phyloP scores from a whole-genome alignment of 2,113 vertebrate species.

The Gambusia affinis region DNA sequence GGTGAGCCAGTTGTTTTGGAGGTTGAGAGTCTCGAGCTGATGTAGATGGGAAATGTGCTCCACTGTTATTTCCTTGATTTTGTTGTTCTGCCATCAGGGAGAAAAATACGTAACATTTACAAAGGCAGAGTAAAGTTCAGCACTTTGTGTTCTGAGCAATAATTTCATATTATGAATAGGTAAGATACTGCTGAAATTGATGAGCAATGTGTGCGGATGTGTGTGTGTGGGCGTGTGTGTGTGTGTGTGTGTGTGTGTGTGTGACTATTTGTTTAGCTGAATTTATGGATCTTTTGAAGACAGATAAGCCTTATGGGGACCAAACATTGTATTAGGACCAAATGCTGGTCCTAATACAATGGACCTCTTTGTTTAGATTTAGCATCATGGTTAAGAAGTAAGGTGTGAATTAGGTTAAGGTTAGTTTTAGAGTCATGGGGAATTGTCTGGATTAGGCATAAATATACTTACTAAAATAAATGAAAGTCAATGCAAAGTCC shows the following conservation, averaged over 20 bases:
- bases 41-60: constrained; percentile 90
- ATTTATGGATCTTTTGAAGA: too few relatives aligned
- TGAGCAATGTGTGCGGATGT: not conserved
- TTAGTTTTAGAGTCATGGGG: too few relatives aligned
- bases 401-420: too few relatives aligned
- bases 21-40: constrained; percentile 91
- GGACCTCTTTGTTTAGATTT: too few relatives aligned
- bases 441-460: too few relatives aligned
- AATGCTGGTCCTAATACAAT: too few relatives aligned
- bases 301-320: too few relatives aligned
- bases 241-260: not conserved
- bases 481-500: too few relatives aligned
- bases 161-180: not conserved
- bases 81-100: constrained; percentile 88
- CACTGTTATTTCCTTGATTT: constrained; percentile 88
- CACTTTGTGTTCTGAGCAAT: not conserved
- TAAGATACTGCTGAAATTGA: not conserved
- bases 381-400: too few relatives aligned
- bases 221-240: not conserved
- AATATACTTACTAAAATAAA: too few relatives aligned
- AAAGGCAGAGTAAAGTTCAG: not conserved
- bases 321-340: too few relatives aligned
- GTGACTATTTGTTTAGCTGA: too few relatives aligned
- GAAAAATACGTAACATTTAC: constrained; percentile 32
- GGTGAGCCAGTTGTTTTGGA: constrained; percentile 96